Evolutionary conservation across 2,888 invertebrate species (phyloP).

Genomic region (Cabera pusaria): DNA sequence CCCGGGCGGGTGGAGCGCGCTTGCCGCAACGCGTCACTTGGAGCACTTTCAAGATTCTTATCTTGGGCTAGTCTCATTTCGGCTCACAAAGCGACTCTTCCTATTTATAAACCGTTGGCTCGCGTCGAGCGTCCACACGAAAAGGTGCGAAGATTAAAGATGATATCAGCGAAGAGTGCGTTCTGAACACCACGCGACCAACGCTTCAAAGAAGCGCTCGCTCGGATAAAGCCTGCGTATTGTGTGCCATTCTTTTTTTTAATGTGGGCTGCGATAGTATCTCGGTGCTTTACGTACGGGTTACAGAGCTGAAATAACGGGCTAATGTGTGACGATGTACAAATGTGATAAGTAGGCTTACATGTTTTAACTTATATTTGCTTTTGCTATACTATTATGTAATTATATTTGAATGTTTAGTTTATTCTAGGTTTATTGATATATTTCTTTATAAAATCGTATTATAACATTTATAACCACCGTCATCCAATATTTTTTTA

Average conservation of each 20-base stretch:
- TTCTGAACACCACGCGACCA: slow-evolving; percentile 56
- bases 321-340: slow-evolving; percentile 11
- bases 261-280: slow-evolving; percentile 22
- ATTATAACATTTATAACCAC: too few species aligned
- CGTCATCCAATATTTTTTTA: too few species aligned
- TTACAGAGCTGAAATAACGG: slow-evolving; percentile 17
- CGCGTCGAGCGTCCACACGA: slow-evolving; percentile 56
- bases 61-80: slow-evolving; percentile 74
- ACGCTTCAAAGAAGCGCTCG: slow-evolving; percentile 52
- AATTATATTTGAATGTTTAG: too few species aligned
- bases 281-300: slow-evolving; percentile 27
- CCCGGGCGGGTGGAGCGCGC: slow-evolving; percentile 30
- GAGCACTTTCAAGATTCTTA: slow-evolving; percentile 73
- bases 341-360: too few species aligned
- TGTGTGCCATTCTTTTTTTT: slow-evolving; percentile 46
- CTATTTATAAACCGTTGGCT: slow-evolving; percentile 72
- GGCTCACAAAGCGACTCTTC: slow-evolving; percentile 68
- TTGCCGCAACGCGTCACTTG: slow-evolving; percentile 46
- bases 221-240: slow-evolving; percentile 49
- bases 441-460: too few species aligned
- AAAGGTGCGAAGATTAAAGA: slow-evolving; percentile 83
- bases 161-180: slow-evolving; percentile 73
- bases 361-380: too few species aligned
- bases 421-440: too few species aligned
- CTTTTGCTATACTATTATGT: too few species aligned